A percentile compares a stretch with the other conserved stretches of the same genome.
Conservation (phyloP, 2,113 vertebrate species). For the Meles meles region DNA sequence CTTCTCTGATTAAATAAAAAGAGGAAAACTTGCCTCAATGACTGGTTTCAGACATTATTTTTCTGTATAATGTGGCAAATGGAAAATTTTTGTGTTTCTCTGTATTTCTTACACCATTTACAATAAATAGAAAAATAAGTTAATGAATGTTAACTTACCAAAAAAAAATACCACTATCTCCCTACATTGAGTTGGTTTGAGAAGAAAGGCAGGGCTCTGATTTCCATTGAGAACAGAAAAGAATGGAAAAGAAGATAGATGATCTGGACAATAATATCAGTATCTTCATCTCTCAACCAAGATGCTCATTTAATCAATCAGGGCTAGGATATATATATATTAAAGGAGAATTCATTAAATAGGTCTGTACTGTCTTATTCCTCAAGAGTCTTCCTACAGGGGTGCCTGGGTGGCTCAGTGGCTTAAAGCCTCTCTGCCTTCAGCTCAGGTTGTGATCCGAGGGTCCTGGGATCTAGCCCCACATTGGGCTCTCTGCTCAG, state of each 20-base stretch:
- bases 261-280: neutral
- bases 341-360: neutral
- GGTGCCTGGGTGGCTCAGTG: too few species aligned
- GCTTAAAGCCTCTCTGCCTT: too few species aligned
- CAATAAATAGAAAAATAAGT: neutral
- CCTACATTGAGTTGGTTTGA: too few species aligned
- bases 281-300: neutral
- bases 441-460: too few species aligned
- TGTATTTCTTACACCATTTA: neutral
- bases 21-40: neutral
- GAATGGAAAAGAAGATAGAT: neutral
- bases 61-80: neutral
- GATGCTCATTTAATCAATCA: neutral
- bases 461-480: too few species aligned
- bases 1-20: neutral
- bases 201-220: neutral
- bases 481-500: too few species aligned
- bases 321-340: too few species aligned
- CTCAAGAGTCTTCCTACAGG: neutral
- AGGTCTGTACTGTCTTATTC: neutral
- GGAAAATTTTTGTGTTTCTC: neutral
- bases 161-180: neutral
- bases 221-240: neutral
- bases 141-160: neutral
- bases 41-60: neutral